phyloP scores from a whole-genome alignment of 2,113 vertebrate genomes.

The Megaptera novaeangliae region DNA sequence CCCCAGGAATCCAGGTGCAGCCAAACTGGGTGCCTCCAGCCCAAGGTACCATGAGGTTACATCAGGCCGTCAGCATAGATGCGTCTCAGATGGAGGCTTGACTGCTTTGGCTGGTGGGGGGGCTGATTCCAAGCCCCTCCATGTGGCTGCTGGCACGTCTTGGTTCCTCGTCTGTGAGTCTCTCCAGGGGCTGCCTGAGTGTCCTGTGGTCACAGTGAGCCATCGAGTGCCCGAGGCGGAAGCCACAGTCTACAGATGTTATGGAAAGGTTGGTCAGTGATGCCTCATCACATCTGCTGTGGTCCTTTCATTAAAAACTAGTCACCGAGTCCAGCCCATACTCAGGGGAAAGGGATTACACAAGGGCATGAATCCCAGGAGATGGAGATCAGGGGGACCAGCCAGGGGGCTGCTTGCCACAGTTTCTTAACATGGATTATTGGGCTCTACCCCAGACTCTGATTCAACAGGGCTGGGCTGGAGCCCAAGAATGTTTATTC shows the following conservation, averaged over 20 bases:
- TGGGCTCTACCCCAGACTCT: not conserved
- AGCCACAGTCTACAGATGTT: not conserved
- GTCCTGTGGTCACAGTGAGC: not conserved
- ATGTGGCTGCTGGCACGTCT: no score
- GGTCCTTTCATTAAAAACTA: not conserved
- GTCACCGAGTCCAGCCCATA: not conserved
- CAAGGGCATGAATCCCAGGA: not conserved
- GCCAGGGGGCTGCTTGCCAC: not conserved
- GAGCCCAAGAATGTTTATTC: not conserved
- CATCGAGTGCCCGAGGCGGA: not conserved
- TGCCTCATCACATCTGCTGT: not conserved
- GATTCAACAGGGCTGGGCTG: not conserved
- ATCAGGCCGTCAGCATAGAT: not conserved
- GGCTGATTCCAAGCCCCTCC: not conserved
- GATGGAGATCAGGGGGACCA: not conserved
- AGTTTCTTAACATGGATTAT: not conserved
- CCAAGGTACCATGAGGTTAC: not conserved
- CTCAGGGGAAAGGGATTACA: not conserved
- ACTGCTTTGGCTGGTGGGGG: not conserved
- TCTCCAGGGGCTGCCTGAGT: not conserved
- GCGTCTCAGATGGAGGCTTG: not conserved
- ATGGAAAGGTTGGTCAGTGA: not conserved
- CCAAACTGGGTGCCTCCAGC: not conserved
- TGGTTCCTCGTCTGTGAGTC: not conserved
- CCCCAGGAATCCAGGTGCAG: no score